Conservation (phyloP, 1,140 invertebrate genomes). For the Drosophila nannoptera region DNA sequence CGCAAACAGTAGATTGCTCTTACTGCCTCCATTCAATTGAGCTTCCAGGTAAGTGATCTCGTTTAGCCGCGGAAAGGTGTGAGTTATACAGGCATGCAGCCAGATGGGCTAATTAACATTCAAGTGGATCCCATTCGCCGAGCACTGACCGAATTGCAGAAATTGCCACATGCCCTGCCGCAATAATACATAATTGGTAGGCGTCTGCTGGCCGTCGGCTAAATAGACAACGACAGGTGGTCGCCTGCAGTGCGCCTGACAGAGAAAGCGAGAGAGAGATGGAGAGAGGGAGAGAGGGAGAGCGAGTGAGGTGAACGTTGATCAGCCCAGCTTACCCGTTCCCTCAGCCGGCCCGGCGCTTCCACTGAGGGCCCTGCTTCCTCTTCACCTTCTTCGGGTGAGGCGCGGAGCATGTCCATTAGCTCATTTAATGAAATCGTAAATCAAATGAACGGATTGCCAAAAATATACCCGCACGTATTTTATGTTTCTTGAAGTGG, state of each 20-base stretch:
- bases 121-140: not conserved
- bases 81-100: not conserved
- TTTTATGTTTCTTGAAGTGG: slow-evolving; percentile 78
- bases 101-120: slow-evolving; percentile 28
- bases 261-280: not conserved
- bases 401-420: slow-evolving; percentile 63
- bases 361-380: not conserved
- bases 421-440: slow-evolving; percentile 78
- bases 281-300: slow-evolving; percentile 5
- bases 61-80: no score
- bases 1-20: no score
- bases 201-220: slow-evolving; percentile 51
- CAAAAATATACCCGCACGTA: slow-evolving; percentile 71
- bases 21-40: no score
- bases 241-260: slow-evolving; percentile 28
- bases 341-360: slow-evolving; percentile 15
- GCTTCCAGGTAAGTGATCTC: no score
- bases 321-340: slow-evolving; percentile 60
- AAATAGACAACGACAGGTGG: slow-evolving; percentile 74
- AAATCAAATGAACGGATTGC: slow-evolving; percentile 75
- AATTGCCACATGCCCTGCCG: slow-evolving; percentile 33
- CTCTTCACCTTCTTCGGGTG: no score
- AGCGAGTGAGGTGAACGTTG: slow-evolving; percentile 4
- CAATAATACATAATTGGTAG: slow-evolving; percentile 63
- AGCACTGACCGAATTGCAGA: slow-evolving; percentile 34